Base-by-base conservation (phyloP, 2,888 invertebrate genomes). In the Disparrhopalites patrizii region DNA sequence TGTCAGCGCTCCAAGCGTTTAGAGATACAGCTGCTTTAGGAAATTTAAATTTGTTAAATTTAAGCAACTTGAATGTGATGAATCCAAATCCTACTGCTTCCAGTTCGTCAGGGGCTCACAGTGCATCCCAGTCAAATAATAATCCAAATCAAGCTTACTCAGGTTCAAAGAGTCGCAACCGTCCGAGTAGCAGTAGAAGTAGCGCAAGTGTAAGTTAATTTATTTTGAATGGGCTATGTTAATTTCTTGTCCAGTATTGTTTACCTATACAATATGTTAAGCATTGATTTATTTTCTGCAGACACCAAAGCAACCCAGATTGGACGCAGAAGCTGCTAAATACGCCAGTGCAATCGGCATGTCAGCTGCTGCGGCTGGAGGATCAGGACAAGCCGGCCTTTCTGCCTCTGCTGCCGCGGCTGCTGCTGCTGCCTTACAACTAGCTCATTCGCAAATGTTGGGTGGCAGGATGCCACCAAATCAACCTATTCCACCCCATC, bases 361-460 rank as follows among this genome's bases (percentile, higher is more conserved):
- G 36, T 68, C 74, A 54, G 70, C 73, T 18, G 74, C 71, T n/a
- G 73, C 72, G 51, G 73, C 74, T 36, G 71, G 74, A 38, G 70
- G 69, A 36, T 55, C 52, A 13, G 55, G 50, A 23, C 68, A 62
- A 65, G 66, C 62, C 4, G 70, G 69, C 67, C 80, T 81, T 51
- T 80, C 79, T 75, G 79, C 82, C 69, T 82, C 82, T 68, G 81
- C 81, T 69, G 86, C 86, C 10, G 88, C 89, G 40, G 87, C 90
- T 67, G 89, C 91, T 83, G 91, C 91, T 79, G 91, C 90, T 0
- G 55, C 55, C 18, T 79, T 91, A 71, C 91, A 91, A 68, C 75
- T 74, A 52, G 76, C 75, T 27, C 76, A 76, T 75, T 91, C 91
- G 76, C 91, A 92, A 80, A 81, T 92, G 73, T 83, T 92, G 62